Base-by-base conservation (phyloP, 2,797 vertebrate genomes). In the Gallinago stenura region DNA sequence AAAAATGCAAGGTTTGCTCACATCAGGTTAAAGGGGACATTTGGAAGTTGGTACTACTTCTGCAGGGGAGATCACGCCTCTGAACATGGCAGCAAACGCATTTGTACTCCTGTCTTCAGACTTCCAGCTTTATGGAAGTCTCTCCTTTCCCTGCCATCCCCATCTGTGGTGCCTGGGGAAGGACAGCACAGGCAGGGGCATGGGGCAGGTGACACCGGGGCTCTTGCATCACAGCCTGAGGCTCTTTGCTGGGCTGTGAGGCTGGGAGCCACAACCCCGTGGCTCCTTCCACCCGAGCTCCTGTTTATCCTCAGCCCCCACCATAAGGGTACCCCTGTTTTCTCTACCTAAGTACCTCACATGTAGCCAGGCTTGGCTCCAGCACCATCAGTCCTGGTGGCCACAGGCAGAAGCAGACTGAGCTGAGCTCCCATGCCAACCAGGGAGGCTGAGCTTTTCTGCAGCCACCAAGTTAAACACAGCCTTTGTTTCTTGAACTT, bases 191-290 rank as follows among this genome's bases (percentile, higher is more conserved):
- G 31, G 33, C 50, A 45, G 19, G 39, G 26, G 21, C 64, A 62
- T 1, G 4, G 6, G 3, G 1, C 0, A 0, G 35, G 6, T 60
- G 51, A 19, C 30, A 10, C 4, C 8, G 25, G 56, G 39, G 12
- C 8, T 70, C 26, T 28, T 69, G 51, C 26, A 7, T 17, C 9
- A 3, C 0, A 2, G 8, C 24, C 20, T 30, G 39, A 18, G 37
- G 5, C 41, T 56, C 31, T 56, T 30, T 1, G 1, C 48, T 60
- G 62, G 48, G 53, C 25, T 20, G 11, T 10, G 72, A 80, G 33
- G 37, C 35, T 75, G 48, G 25, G 14, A 64, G 15, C 41, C 5
- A 1, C 35, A 71, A 16, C 25, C 13, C 33, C 0, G 0, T 43
- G 60, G 10, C 12, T 88, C 14, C 35, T 87, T 87, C 69, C 51